A percentile compares a stretch with the other conserved stretches of the same genome.
phyloP scores from a whole-genome alignment of 2,888 invertebrate genomes.

The Andrena minutula region DNA sequence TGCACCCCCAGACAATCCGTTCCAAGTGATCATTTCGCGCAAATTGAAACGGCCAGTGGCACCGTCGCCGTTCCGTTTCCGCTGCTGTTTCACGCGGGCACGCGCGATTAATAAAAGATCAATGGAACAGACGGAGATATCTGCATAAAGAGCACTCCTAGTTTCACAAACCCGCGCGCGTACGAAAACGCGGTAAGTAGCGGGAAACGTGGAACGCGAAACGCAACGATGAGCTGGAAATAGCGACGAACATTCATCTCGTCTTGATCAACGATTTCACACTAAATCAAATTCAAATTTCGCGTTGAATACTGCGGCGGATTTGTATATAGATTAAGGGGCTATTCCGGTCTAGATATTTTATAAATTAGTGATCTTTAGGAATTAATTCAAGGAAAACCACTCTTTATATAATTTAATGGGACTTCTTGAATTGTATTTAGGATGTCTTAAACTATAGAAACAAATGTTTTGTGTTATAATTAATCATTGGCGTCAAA shows the following conservation, averaged over 20 bases:
- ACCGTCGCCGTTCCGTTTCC: constrained; percentile 7
- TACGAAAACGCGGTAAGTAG: not conserved
- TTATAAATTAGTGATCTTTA: too few relatives aligned
- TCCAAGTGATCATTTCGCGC: constrained; percentile 31
- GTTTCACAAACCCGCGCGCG: not conserved
- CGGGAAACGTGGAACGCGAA: not conserved
- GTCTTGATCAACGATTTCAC: not conserved
- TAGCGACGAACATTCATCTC: constrained; percentile 30
- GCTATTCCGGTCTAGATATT: too few relatives aligned
- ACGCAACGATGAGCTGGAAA: constrained; percentile 28
- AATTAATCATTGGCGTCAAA: too few relatives aligned
- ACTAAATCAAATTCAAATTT: not conserved
- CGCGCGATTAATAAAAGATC: constrained; percentile 18
- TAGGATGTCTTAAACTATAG: too few relatives aligned
- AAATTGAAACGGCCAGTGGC: constrained; percentile 50
- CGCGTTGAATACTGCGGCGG: not conserved
- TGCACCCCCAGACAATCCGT: constrained; percentile 13
- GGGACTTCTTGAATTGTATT: too few relatives aligned
- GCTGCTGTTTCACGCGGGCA: not conserved
- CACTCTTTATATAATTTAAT: too few relatives aligned
- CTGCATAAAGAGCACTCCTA: not conserved
- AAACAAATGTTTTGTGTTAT: too few relatives aligned
- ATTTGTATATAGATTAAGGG: too few relatives aligned
- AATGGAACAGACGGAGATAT: not conserved
- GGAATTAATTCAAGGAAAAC: too few relatives aligned